phyloP scores from a whole-genome alignment of 2,113 vertebrate genomes.

The Halichoerus grypus region DNA sequence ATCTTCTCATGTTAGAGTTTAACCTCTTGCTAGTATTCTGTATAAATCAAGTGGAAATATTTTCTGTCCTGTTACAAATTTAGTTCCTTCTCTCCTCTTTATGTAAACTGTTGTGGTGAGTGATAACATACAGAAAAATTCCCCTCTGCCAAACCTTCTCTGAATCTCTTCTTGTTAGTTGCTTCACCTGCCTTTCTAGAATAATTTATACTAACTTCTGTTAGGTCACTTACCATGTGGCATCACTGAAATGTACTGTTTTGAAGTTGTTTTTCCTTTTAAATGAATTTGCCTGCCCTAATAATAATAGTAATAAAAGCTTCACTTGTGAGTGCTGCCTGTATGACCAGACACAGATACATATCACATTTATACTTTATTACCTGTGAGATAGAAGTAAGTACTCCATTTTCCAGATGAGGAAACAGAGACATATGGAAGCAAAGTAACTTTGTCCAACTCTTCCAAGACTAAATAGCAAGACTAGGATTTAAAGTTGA shows the following conservation, averaged over 20 bases:
- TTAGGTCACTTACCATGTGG: neutral
- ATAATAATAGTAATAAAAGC: neutral
- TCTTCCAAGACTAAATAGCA: neutral
- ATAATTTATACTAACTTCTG: neutral
- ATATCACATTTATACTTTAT: neutral
- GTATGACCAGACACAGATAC: neutral
- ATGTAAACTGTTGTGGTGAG: neutral
- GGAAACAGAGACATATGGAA: neutral
- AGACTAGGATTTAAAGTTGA: neutral
- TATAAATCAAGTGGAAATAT: neutral
- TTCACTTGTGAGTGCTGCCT: neutral
- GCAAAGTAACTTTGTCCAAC: neutral
- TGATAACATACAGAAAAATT: neutral
- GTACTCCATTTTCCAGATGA: neutral
- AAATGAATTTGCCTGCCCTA: neutral
- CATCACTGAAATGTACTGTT: neutral
- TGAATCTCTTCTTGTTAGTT: neutral
- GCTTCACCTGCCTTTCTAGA: slow-evolving; percentile 8
- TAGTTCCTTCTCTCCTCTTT: neutral
- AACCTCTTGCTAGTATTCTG: neutral
- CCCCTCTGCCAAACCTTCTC: neutral
- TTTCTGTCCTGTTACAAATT: neutral
- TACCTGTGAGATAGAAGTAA: neutral
- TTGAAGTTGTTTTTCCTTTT: neutral
- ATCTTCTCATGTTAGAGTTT: neutral